Conservation (phyloP, 2,888 invertebrate species). For the Ormyrus nitidulus region DNA sequence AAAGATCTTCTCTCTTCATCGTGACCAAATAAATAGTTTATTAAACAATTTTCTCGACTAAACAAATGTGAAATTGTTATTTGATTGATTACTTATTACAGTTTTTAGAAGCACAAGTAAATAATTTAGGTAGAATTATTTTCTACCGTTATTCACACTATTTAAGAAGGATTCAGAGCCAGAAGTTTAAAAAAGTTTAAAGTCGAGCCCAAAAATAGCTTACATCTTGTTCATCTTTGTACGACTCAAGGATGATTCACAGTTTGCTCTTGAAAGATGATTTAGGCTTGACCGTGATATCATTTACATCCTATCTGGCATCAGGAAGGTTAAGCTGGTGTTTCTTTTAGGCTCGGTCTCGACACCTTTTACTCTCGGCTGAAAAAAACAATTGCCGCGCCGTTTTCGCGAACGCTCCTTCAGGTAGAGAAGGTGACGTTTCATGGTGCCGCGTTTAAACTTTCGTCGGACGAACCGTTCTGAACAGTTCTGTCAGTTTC, state of each 20-base stretch:
- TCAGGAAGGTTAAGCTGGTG: constrained; percentile 47
- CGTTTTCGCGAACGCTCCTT: constrained; percentile 47
- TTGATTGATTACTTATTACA: too few species aligned
- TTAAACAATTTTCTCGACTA: too few species aligned
- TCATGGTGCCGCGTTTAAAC: constrained; percentile 38
- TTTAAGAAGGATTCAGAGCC: too few species aligned
- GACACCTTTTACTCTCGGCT: constrained; percentile 21
- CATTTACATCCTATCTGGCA: constrained; percentile 49
- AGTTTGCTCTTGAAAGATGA: constrained; percentile 51
- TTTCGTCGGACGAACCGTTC: constrained; percentile 19
- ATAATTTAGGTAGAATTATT: too few species aligned
- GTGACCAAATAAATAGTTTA: too few species aligned
- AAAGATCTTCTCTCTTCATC: too few species aligned
- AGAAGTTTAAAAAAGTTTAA: too few species aligned
- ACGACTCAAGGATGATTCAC: constrained; percentile 30
- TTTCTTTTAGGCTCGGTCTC: constrained; percentile 38
- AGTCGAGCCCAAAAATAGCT: constrained; percentile 2
- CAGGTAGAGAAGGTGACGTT: constrained; percentile 53
- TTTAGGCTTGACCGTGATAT: constrained; percentile 40
- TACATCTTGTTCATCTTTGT: constrained; percentile 7
- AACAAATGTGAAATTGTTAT: too few species aligned
- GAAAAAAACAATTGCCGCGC: constrained; percentile 20
- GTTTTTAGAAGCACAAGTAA: too few species aligned
- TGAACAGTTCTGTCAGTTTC: constrained; percentile 49
- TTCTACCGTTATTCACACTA: too few species aligned